These are phyloP conservation scores for Noctua janthina DNA, from an alignment of 2,888 invertebrate species.

Conservation along the genomic window DNA sequence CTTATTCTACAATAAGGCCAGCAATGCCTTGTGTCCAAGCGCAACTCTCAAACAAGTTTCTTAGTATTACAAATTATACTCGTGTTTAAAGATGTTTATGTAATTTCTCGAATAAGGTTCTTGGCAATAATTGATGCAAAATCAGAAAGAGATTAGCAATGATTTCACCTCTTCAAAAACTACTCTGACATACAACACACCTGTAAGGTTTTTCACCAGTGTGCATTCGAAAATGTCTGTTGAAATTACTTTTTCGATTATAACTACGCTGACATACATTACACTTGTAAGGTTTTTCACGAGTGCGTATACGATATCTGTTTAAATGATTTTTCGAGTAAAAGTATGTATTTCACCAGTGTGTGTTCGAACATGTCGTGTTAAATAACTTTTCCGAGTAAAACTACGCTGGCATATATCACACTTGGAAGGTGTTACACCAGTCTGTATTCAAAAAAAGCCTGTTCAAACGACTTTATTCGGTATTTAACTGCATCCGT, in stretches of 20 bases:
- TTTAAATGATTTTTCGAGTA: neutral
- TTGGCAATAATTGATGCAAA: constrained; percentile 12
- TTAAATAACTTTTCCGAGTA: neutral
- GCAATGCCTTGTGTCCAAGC: constrained; percentile 18
- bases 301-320: neutral
- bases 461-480: neutral
- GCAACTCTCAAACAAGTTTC: constrained; percentile 1
- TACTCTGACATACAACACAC: neutral
- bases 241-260: neutral
- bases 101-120: neutral
- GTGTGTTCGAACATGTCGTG: neutral
- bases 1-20: neutral
- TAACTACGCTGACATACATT: neutral
- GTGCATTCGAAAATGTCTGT: neutral
- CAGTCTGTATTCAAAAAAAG: neutral
- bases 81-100: neutral
- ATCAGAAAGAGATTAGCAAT: neutral
- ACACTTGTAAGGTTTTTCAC: neutral
- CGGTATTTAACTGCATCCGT: too few relatives aligned
- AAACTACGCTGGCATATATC: neutral
- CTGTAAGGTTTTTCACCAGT: neutral
- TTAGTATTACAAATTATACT: constrained; percentile 12
- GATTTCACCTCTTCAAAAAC: neutral
- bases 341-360: neutral
- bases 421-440: neutral